These are phyloP conservation scores for Hyles lineata DNA, from an alignment of 2,888 invertebrate genomes.

Conservation along the genomic window DNA sequence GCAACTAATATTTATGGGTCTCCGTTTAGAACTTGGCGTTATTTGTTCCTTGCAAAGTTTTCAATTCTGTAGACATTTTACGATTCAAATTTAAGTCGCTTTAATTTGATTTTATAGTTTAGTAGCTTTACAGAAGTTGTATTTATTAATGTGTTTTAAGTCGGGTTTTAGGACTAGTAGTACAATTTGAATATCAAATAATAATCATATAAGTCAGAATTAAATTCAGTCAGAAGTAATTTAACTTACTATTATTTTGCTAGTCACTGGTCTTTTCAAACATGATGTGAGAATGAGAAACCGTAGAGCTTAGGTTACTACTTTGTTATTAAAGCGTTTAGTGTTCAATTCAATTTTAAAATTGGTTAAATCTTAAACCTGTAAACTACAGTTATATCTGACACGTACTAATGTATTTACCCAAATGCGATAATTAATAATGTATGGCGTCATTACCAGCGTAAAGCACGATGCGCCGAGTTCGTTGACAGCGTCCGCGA, in stretches of 20 bases:
- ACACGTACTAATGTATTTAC: not conserved
- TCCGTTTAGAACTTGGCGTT: not conserved
- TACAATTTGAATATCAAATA: too few species aligned
- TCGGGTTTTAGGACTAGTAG: too few species aligned
- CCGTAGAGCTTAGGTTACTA: too few species aligned
- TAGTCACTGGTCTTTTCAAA: too few species aligned
- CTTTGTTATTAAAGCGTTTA: too few species aligned
- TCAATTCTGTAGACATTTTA: not conserved
- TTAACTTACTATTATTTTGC: too few species aligned
- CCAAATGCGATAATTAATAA: constrained; percentile 19
- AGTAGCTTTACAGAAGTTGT: not conserved
- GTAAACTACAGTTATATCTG: too few species aligned
- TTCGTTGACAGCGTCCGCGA: constrained; percentile 3
- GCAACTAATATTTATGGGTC: constrained; percentile 20
- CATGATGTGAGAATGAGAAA: too few species aligned
- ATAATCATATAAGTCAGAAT: too few species aligned
- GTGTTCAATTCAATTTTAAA: not conserved
- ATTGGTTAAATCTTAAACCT: not conserved
- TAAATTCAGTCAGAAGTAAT: too few species aligned
- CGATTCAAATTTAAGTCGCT: not conserved
- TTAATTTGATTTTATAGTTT: not conserved
- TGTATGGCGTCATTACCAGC: constrained; percentile 2
- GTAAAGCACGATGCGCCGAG: constrained; percentile 18
- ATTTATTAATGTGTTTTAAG: too few species aligned
- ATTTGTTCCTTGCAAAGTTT: not conserved